Conservation (phyloP, 2,888 invertebrate species). For the Crematogaster levior region DNA sequence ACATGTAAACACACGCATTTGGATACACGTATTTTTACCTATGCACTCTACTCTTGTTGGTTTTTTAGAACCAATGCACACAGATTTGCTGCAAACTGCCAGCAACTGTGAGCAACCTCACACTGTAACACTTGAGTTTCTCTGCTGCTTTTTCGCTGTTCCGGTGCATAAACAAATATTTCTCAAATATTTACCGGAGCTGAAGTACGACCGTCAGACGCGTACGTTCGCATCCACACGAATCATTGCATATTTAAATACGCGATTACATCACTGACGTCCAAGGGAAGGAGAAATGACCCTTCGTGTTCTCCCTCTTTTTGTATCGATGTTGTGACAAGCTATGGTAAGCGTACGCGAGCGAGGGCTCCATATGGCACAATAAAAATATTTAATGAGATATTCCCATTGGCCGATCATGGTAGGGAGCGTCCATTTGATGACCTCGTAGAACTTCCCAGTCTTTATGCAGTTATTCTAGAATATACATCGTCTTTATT, state of each 20-base stretch:
- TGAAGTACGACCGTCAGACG: background rate
- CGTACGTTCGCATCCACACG: background rate
- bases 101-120: background rate
- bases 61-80: background rate
- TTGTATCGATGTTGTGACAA: background rate
- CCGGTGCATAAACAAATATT: background rate
- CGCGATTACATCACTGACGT: background rate
- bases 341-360: background rate
- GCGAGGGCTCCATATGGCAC: background rate
- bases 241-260: constrained; percentile 36
- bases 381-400: constrained; percentile 48
- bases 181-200: background rate
- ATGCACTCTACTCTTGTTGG: background rate
- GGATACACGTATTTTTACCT: too few species aligned
- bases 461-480: constrained; percentile 13
- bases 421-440: constrained; percentile 6
- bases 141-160: too few species aligned
- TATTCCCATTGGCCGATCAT: constrained; percentile 9
- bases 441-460: background rate
- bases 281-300: background rate
- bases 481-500: background rate
- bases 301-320: background rate
- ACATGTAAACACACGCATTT: background rate
- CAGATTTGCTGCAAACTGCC: too few species aligned
- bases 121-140: background rate